These are phyloP conservation scores for crab-eating macaque (Macaca fascicularis) DNA, from an alignment of 2,113 vertebrate species.

Conservation along the genomic window DNA sequence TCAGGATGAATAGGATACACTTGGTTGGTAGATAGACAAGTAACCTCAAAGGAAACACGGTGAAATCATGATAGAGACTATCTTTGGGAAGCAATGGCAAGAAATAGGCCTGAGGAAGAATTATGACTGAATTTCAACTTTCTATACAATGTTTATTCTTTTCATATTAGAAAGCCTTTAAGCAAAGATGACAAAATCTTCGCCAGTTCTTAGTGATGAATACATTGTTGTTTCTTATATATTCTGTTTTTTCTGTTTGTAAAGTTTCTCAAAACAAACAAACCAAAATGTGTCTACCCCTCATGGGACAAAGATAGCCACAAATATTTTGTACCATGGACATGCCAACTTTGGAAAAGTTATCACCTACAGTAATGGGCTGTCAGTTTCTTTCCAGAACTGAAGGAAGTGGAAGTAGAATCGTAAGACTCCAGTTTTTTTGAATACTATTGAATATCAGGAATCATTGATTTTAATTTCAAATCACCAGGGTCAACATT, in stretches of 20 bases:
- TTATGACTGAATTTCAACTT: not conserved
- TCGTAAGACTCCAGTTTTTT: not conserved
- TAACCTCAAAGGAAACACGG: not conserved
- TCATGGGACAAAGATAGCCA: not conserved
- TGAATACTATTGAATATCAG: not conserved
- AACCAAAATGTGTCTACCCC: not conserved
- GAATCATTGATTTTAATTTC: slow-evolving; percentile 34
- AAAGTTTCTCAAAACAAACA: not conserved
- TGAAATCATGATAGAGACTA: not conserved
- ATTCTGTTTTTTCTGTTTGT: not conserved
- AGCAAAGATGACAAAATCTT: not conserved
- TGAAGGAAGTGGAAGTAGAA: not conserved
- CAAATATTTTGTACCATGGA: not conserved
- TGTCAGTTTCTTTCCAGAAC: not conserved
- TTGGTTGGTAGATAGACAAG: not conserved
- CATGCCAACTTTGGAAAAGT: not conserved
- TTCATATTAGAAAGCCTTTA: not conserved
- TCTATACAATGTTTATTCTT: not conserved
- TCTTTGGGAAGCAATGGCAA: not conserved
- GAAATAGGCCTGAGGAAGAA: not conserved
- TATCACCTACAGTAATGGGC: not conserved
- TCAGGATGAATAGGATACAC: not conserved
- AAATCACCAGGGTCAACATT: not conserved
- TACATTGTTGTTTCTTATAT: not conserved
- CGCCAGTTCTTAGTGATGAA: not conserved